Evolutionary conservation across 1,140 invertebrate species (phyloP), one percentile per base, ranked within the genome.

Genomic region (Heliconius eleuchia): DNA sequence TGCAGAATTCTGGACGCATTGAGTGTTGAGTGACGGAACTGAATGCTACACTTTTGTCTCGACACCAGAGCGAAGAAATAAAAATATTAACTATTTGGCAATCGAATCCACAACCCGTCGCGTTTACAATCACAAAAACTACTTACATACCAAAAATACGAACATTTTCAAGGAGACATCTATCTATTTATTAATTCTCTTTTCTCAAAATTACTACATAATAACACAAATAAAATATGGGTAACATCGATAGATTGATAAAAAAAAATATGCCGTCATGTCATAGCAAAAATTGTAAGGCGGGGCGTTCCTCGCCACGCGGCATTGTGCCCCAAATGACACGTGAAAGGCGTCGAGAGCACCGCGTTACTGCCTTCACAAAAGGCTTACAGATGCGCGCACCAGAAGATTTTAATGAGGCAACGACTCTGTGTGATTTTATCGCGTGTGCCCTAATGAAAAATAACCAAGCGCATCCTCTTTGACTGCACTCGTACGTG

Each of bases 341-440:
- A 94, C 88, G 88, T 92, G 92, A 94, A 93, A 93, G 88, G 91
- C 91, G 89, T 91, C 83, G 86, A 92, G 90, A 92, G 92, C 86
- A 85, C 83, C 89, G 90, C 89, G 86, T 80, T 89, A 81, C 88
- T 84, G 89, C 88, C 89, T 89, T 87, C 83, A 94, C 91, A 94
- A 94, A 94, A 94, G 91, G 91, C 92, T 93, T 92, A 92, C 92
- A 93, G 92, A 92, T 92, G 90, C 92, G 91, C 87, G 89, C 87
- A 92, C 91, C 92, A 94, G 91, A 94, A 94, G 91, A 94, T 94
- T 94, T 94, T 94, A 94, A 94, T 94, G 92, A 94, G 91, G 91
- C 91, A 92, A 94, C 92, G 90, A 92, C 89, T 91, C 88, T 92
- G 88, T 92, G 90, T 91, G 91, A 93, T 93, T 93, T 92, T 92